Conservation (phyloP, 1,140 invertebrate genomes). For the Cyphomyrmex costatus region DNA sequence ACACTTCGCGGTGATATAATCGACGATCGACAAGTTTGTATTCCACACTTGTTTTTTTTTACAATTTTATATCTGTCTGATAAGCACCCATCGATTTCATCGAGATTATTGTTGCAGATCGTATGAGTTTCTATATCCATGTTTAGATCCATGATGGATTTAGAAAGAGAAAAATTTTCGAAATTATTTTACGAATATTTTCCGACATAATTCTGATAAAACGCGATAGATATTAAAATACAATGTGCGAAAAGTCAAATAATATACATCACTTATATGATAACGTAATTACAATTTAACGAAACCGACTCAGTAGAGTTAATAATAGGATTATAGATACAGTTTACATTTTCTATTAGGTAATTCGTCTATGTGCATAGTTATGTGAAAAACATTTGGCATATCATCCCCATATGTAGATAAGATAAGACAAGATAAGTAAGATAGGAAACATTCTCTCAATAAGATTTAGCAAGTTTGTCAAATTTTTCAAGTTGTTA, state of each 20-base stretch:
- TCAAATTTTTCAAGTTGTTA: not conserved
- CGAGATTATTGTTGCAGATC: not conserved
- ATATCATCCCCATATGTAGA: not conserved
- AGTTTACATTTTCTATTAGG: conserved; percentile 19
- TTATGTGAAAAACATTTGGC: not conserved
- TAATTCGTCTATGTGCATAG: not conserved
- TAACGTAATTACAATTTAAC: conserved; percentile 20
- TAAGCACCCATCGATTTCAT: not conserved
- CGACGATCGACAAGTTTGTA: not conserved
- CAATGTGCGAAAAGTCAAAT: not conserved
- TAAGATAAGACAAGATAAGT: conserved; percentile 10
- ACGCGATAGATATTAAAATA: not conserved
- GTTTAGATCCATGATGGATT: not conserved
- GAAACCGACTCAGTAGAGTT: not conserved
- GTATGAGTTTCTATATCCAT: not conserved
- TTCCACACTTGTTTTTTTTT: not conserved
- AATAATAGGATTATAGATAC: not conserved
- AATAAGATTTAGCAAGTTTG: not conserved
- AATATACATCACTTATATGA: conserved; percentile 12
- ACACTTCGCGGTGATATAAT: conserved; percentile 25
- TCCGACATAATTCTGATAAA: not conserved
- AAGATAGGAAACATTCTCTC: not conserved
- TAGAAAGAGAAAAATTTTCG: not conserved
- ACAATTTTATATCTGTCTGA: conserved; percentile 26
- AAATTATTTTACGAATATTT: not conserved